Percentiles rank a stretch among this genome's conserved stretches.
These are phyloP conservation scores for Chaetoderma sp. DNA, from an alignment of 2,888 invertebrate genomes.

Conservation along the genomic window DNA sequence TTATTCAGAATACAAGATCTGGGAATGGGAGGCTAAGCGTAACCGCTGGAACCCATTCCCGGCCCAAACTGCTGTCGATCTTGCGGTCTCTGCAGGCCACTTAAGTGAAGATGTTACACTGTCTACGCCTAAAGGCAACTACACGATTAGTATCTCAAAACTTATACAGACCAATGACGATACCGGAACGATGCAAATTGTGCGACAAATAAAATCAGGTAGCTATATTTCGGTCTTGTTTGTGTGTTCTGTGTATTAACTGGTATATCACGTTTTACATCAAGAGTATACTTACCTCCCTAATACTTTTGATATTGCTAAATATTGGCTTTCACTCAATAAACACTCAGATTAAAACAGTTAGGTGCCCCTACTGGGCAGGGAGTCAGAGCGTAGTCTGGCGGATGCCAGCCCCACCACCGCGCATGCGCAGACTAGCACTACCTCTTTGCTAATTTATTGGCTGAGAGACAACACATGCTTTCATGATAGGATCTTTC, in stretches of 20 bases:
- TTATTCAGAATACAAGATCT: constrained; percentile 52
- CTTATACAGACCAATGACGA: constrained; percentile 56
- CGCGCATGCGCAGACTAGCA: no score
- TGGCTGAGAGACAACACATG: no score
- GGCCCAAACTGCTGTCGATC: constrained; percentile 31
- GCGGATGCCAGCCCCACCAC: no score
- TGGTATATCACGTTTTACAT: neutral
- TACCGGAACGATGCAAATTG: constrained; percentile 47
- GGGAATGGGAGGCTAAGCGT: constrained; percentile 63
- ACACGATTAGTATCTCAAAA: constrained; percentile 48
- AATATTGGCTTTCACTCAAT: no score
- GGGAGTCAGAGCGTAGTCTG: no score
- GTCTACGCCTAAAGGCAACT: constrained; percentile 39
- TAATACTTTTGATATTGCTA: no score
- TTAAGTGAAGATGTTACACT: constrained; percentile 32
- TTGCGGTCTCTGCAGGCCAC: constrained; percentile 43
- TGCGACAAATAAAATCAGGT: constrained; percentile 53
- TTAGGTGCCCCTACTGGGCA: no score
- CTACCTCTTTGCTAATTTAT: no score
- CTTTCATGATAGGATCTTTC: no score
- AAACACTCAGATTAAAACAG: no score
- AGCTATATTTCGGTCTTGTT: constrained; percentile 9
- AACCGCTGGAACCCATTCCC: constrained; percentile 52
- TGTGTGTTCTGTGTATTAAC: neutral
- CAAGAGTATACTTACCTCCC: no score